A percentile compares a stretch with the other conserved stretches of the same genome.
Evolutionary conservation across 2,113 vertebrate species (phyloP).

Genomic region (Xenus cinereus): DNA sequence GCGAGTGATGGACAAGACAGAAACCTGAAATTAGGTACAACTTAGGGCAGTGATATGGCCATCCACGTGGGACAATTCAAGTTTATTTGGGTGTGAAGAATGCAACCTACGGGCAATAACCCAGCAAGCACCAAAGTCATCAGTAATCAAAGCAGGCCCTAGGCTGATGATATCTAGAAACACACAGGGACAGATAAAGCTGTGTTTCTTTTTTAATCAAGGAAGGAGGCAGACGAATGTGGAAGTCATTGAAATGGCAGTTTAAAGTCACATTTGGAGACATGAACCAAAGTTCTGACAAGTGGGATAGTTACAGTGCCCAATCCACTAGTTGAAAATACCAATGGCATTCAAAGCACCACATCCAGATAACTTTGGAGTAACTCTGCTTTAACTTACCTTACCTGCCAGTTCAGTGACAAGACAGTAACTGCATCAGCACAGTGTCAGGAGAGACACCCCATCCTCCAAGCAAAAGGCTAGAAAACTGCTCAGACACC

Average conservation of each 20-base stretch:
- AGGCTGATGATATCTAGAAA: not conserved
- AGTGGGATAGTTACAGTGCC: not conserved
- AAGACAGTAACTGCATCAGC: not conserved
- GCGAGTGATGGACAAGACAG: not conserved
- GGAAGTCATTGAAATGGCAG: not conserved
- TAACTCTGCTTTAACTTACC: not conserved
- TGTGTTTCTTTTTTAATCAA: not conserved
- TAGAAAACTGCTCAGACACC: not conserved
- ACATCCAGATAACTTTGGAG: not conserved
- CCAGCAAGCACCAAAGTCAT: not conserved
- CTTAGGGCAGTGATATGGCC: not conserved
- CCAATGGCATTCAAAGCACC: not conserved
- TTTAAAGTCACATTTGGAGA: not conserved
- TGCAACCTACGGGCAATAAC: not conserved
- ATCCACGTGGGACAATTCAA: not conserved
- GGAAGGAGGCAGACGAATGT: not conserved
- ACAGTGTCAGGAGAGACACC: not conserved
- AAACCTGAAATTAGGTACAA: not conserved
- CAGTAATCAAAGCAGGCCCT: not conserved
- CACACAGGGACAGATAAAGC: not conserved
- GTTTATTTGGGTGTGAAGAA: not conserved
- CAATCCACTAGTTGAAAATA: not conserved
- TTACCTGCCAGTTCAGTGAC: not conserved
- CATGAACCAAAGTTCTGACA: not conserved
- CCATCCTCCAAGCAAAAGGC: not conserved